A percentile compares a stretch with the other conserved stretches of the same genome.
Conservation (phyloP, 2,797 vertebrate genomes). For the Coregonus suidteri region DNA sequence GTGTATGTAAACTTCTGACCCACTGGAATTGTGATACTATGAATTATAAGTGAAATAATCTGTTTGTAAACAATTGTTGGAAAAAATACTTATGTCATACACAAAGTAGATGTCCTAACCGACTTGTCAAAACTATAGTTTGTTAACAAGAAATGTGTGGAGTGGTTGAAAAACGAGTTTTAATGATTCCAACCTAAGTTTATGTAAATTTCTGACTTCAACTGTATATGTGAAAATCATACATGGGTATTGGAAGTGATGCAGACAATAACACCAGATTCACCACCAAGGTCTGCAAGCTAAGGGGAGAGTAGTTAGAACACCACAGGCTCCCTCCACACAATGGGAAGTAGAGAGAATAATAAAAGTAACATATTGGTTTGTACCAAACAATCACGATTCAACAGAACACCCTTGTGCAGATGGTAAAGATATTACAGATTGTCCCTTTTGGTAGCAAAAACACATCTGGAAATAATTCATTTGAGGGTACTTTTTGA, state of each 20-base stretch:
- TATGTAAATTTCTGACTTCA: too few relatives aligned
- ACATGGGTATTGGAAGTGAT: conserved; percentile 46
- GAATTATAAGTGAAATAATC: too few relatives aligned
- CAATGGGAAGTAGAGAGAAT: conserved; percentile 63
- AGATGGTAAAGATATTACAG: conserved; percentile 55
- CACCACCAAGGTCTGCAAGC: conserved; percentile 64
- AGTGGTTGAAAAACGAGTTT: too few relatives aligned
- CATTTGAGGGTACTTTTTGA: conserved; percentile 74
- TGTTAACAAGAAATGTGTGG: too few relatives aligned
- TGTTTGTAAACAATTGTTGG: too few relatives aligned
- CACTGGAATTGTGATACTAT: too few relatives aligned
- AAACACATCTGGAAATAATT: conserved; percentile 85
- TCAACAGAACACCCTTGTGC: conserved; percentile 35
- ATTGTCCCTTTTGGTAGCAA: conserved; percentile 35
- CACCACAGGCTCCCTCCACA: conserved; percentile 68
- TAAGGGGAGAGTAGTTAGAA: conserved; percentile 63
- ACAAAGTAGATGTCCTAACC: too few relatives aligned
- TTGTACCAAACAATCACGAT: conserved; percentile 59
- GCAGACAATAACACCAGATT: conserved; percentile 64
- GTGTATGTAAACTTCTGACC: too few relatives aligned
- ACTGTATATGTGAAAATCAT: too few relatives aligned
- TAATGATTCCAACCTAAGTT: too few relatives aligned
- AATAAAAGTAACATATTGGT: conserved; percentile 69
- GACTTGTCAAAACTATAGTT: too few relatives aligned
- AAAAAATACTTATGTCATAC: too few relatives aligned